Percentiles rank a stretch among this genome's conserved stretches.
Conservation (phyloP, 2,797 vertebrate genomes). For the Oreochromis grahami region DNA sequence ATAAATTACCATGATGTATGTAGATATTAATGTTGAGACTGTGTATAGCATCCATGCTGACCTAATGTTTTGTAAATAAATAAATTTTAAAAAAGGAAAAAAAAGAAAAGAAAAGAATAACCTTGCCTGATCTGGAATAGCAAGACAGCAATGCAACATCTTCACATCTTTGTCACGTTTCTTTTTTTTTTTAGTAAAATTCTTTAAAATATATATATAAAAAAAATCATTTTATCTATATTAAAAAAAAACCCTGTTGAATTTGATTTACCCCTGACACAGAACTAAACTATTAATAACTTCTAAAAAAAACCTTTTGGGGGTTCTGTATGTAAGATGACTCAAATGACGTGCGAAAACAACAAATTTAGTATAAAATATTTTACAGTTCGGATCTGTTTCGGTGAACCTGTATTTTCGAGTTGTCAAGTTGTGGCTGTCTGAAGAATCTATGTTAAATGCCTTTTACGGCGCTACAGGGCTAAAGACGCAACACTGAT, state of each 20-base stretch:
- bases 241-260: background rate
- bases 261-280: background rate
- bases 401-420: background rate
- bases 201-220: background rate
- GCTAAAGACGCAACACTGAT: conserved; percentile 18
- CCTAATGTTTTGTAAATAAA: too few species aligned
- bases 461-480: background rate
- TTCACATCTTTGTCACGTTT: background rate
- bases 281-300: background rate
- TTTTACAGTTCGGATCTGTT: background rate
- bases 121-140: background rate
- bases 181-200: conserved; percentile 5
- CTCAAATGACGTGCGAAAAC: background rate
- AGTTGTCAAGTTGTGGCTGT: background rate
- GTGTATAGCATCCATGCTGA: too few species aligned
- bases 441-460: background rate
- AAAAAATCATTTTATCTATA: background rate
- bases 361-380: background rate
- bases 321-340: background rate
- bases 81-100: too few species aligned
- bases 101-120: background rate
- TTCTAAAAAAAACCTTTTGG: background rate
- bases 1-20: too few species aligned
- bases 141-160: background rate
- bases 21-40: too few species aligned